Percentiles rank a stretch among this genome's conserved stretches.
Conservation (phyloP, 2,888 invertebrate species). For the Timandra comae region DNA sequence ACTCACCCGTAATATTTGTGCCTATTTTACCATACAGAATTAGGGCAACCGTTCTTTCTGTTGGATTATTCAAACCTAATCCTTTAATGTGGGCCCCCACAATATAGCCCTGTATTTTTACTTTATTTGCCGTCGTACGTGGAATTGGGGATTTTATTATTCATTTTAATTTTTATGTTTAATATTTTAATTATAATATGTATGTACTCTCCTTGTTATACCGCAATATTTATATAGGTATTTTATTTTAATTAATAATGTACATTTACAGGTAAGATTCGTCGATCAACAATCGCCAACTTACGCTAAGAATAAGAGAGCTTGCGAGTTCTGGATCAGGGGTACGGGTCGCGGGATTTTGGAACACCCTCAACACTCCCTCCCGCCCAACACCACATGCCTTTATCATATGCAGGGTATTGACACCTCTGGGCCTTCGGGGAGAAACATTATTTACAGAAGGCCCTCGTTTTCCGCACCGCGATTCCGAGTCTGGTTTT, state of each 20-base stretch:
- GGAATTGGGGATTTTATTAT: too few species aligned
- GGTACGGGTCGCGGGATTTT: constrained; percentile 87
- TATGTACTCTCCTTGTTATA: neutral
- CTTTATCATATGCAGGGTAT: constrained; percentile 87
- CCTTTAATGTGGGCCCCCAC: neutral
- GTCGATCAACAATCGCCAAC: constrained; percentile 89
- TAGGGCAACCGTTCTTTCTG: constrained; percentile 25
- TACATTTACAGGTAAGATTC: constrained; percentile 82
- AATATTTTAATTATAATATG: too few species aligned
- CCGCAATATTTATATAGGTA: neutral
- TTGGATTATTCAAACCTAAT: neutral
- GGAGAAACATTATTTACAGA: constrained; percentile 73
- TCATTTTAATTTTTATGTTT: too few species aligned
- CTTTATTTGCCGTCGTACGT: too few species aligned
- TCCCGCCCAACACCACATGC: constrained; percentile 92
- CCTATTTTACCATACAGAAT: constrained; percentile 52
- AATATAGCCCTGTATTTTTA: too few species aligned
- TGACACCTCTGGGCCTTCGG: constrained; percentile 77
- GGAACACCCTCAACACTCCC: constrained; percentile 89
- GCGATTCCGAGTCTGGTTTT: constrained; percentile 89
- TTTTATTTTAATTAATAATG: neutral
- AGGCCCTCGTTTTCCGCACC: constrained; percentile 78
- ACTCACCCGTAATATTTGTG: constrained; percentile 34
- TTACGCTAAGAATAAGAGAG: constrained; percentile 89
- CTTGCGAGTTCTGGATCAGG: constrained; percentile 91